Base-by-base conservation (phyloP, 2,888 invertebrate species). In the Hecatera dysodea region DNA sequence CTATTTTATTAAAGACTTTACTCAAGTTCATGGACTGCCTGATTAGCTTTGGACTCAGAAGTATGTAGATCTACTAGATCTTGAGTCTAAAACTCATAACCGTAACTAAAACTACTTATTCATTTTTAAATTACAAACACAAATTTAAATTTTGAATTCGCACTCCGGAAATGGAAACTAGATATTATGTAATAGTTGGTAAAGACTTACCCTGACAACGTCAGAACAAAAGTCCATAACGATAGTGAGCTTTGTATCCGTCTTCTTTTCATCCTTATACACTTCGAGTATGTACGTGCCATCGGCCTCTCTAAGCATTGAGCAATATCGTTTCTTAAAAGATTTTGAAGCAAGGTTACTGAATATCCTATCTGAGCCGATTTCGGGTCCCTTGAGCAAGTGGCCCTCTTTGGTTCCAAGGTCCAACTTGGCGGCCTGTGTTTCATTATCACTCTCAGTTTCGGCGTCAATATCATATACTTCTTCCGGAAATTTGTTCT, bases 221-320 rank as follows among this genome's bases (percentile, higher is more conserved):
- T 98, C 98, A 2, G 98, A 98, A 90, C 99, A 99, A 94, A 98
- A 98, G 92, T 99, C 99, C 97, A 99, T 98, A 81, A 98, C 98
- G 90, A 99, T 98, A 46, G 98, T 98, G 82, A 98, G 97, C 95
- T 99, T 99, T 0, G 98, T 98, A 87, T 99, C 99, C 36, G 97
- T 97, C 93, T 98, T 98, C 90, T 98, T 98, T 77, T 99, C 99
- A 93, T 99, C 99, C 95, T 99, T 99, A 92, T 98, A 98, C 84
- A 99, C 97, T 94, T 99, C 99, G 65, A 99, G 96, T 88, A 98
- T 98, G 88, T 98, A 99, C 0, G 98, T 98, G 57, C 98, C 98
- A 91, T 99, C 99, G 42, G 98, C 98, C 94, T 99, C 98, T 91
- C 98, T 98, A 78, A 98, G 97, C 90, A 99, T 97, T 95, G 98